Base-by-base conservation (phyloP, 2,113 vertebrate species). In the Gila orcuttii region DNA sequence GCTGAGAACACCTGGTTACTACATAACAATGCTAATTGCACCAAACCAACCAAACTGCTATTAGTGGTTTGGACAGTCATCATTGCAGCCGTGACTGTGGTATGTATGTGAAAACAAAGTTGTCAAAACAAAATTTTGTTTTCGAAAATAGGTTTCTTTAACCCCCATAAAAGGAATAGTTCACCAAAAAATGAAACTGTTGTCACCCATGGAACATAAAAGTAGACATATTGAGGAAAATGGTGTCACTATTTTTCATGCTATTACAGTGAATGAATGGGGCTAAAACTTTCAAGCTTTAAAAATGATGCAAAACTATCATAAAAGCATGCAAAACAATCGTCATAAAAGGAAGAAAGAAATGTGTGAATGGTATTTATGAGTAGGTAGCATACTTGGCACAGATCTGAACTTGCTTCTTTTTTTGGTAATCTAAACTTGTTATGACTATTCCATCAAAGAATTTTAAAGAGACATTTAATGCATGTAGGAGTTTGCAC, bases 31-130 rank as follows among this genome's bases (percentile, higher is more conserved):
- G 64, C 66, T 79, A 86, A 88, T 59, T 83, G 75, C 57, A 36
- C 77, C 73, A 81, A 52, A 66, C 82, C 39, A 52, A 52, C 64
- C 87, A 83, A 60, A 79, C 64, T 64, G 45, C 74, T 83, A 79
- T 88, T 88, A 83, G 87, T 86, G 87, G 87, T 88, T 64, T 31
- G 82, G 64, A 68, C 80, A 86, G 74, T 52, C 82, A 82, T 83
- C 74, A 80, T 55, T 79, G n/a, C 47, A 69, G 36, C 64, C 69
- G 28, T 88, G 52, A n/a, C 45, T 64, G 11, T 55, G 36, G 17
- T 13, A 39, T 60, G 55, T 23, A 59, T 33, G 19, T 25, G 57
- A 45, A 69, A 69, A 60, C 77, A 47, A 88, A 68, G 52, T 50
- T 79, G 64, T 28, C 52, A 60, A 86, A 55, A 78, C 75, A 78